These are phyloP conservation scores for Laothoe populi DNA, from an alignment of 2,888 invertebrate species.

Conservation along the genomic window DNA sequence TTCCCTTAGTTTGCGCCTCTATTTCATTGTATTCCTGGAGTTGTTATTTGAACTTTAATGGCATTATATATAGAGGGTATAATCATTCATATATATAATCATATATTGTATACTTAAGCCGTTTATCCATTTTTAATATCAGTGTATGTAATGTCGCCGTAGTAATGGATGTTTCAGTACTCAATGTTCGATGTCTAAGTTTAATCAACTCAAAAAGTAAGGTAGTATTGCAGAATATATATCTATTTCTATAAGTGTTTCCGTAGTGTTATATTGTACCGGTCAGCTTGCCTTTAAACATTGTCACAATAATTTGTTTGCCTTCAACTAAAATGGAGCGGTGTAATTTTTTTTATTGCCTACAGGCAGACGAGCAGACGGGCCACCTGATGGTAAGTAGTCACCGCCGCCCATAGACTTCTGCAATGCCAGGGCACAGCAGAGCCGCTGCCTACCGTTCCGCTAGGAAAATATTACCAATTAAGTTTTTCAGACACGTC, in stretches of 20 bases:
- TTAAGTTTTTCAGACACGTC: no score
- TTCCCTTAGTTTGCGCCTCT: neutral
- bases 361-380: no score
- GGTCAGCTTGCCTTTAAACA: neutral
- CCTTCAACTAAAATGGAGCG: neutral
- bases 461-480: no score
- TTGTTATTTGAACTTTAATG: neutral
- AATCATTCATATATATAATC: neutral
- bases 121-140: constrained; percentile 14
- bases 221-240: constrained; percentile 6
- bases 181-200: constrained; percentile 17
- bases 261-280: neutral
- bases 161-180: constrained; percentile 17
- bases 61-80: neutral
- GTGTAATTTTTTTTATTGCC: no score
- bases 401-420: no score
- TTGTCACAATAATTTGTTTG: neutral
- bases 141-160: constrained; percentile 15
- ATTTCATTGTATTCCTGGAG: neutral
- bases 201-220: constrained; percentile 1
- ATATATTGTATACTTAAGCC: constrained; percentile 3
- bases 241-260: constrained; percentile 5
- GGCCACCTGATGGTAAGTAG: no score
- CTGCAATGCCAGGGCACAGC: no score
- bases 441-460: no score